phyloP scores from a whole-genome alignment of 2,888 invertebrate genomes.

The Hyles lineata region DNA sequence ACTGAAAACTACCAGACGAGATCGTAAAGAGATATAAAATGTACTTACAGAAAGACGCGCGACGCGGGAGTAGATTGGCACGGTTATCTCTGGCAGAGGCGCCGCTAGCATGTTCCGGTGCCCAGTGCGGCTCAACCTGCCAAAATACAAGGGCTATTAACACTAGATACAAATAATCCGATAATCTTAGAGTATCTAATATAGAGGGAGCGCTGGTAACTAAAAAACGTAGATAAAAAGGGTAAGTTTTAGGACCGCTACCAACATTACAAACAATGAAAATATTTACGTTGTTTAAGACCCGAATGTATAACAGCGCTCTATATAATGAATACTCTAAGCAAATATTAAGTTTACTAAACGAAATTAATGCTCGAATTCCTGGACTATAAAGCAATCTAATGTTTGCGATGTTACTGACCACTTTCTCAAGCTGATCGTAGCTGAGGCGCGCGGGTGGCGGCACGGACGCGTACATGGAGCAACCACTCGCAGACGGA shows the following conservation, averaged over 20 bases:
- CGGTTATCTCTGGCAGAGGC: slow-evolving; percentile 43
- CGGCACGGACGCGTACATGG: slow-evolving; percentile 12
- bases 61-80: slow-evolving; percentile 49
- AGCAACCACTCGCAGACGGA: slow-evolving; percentile 29
- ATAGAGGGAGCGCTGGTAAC: no score
- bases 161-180: no score
- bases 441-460: slow-evolving; percentile 48
- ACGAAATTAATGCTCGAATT: no score
- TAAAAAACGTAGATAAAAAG: no score
- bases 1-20: neutral
- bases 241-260: no score
- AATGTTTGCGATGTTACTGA: neutral
- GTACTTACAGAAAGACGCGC: slow-evolving; percentile 67
- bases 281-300: no score
- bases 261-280: no score
- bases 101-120: slow-evolving; percentile 42
- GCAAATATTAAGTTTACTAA: no score
- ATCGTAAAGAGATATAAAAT: slow-evolving; percentile 19
- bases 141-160: neutral
- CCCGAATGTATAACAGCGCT: no score
- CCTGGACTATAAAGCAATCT: no score
- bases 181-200: no score
- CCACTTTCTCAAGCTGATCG: slow-evolving; percentile 43
- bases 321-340: no score
- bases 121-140: slow-evolving; percentile 42